Evolutionary conservation across 2,113 vertebrate genomes (phyloP).

Genomic region (Pseudorasbora parva): DNA sequence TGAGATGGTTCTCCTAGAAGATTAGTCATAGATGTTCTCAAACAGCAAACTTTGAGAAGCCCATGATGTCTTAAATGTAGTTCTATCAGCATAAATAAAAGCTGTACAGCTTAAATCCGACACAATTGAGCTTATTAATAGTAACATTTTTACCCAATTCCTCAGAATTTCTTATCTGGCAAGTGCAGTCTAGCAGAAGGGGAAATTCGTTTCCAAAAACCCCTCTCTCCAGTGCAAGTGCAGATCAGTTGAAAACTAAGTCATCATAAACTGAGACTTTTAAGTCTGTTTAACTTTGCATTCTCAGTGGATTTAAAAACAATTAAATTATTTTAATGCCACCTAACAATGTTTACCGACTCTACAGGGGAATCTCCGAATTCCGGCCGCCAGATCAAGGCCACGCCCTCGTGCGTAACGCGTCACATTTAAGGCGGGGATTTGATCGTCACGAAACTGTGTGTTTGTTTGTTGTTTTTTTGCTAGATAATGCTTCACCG

Average conservation of each 20-base stretch:
- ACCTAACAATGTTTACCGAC: no score
- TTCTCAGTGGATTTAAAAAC: neutral
- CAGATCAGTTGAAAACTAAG: neutral
- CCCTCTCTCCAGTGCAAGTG: neutral
- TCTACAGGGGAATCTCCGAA: neutral
- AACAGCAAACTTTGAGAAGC: neutral
- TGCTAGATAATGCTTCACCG: no score
- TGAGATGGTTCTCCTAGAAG: neutral
- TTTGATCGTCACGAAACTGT: no score
- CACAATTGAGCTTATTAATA: no score
- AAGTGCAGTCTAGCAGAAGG: neutral
- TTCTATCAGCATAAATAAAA: no score
- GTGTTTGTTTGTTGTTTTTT: neutral
- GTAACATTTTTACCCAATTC: no score
- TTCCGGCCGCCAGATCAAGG: neutral
- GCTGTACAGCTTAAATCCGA: no score
- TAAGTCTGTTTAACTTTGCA: neutral
- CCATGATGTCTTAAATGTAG: no score
- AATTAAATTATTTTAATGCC: neutral
- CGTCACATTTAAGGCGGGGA: neutral
- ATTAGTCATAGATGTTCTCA: neutral
- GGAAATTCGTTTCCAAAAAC: neutral
- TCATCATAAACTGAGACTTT: neutral
- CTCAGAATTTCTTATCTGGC: constrained; percentile 9
- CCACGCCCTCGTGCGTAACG: no score